Conservation (phyloP, 2,113 vertebrate genomes). For the Cathartes aura region DNA sequence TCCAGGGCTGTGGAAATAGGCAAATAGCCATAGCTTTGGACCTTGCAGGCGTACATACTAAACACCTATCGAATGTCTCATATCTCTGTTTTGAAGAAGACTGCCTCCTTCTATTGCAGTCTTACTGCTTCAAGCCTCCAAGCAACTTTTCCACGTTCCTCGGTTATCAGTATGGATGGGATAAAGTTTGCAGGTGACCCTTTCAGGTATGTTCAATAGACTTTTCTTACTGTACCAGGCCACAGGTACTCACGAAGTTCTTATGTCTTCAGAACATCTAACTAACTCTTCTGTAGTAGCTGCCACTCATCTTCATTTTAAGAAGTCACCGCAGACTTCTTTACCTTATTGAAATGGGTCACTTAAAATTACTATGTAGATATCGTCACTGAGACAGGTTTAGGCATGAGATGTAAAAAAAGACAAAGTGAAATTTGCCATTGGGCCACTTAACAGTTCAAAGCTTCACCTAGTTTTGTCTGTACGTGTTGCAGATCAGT, state of each 20-base stretch:
- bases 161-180: background rate
- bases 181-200: background rate
- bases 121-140: background rate
- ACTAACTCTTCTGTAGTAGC: background rate
- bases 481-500: rapidly evolving
- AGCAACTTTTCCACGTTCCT: background rate
- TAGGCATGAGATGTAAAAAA: background rate
- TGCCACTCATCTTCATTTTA: background rate
- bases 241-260: background rate
- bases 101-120: background rate
- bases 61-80: rapidly evolving
- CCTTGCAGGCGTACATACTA: background rate
- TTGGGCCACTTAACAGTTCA: background rate
- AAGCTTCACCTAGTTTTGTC: background rate
- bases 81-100: background rate
- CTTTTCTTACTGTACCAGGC: background rate
- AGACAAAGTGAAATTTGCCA: background rate
- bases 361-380: background rate
- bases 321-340: background rate
- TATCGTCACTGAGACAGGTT: background rate
- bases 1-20: background rate
- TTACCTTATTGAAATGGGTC: background rate
- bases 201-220: background rate
- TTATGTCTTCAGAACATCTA: background rate
- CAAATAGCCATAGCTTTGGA: background rate